phyloP scores from a whole-genome alignment of 2,113 vertebrate genomes.

The Cephalopterus ornatus region DNA sequence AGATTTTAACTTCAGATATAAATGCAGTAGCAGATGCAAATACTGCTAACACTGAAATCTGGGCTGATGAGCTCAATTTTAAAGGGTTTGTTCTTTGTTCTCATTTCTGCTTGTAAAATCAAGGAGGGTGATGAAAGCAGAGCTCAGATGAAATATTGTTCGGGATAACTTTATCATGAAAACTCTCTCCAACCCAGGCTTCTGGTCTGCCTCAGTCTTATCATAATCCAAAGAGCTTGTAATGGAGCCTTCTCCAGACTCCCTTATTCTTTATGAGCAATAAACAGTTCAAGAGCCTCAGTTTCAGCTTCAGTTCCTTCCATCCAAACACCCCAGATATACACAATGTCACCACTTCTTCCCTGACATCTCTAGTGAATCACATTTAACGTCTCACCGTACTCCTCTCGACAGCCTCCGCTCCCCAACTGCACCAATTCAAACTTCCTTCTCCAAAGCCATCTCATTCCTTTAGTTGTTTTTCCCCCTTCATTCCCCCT shows the following conservation, averaged over 20 bases:
- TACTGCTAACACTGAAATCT: background rate
- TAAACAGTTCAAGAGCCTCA: background rate
- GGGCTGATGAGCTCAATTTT: background rate
- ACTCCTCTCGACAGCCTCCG: background rate
- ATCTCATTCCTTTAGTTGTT: background rate
- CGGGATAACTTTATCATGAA: background rate
- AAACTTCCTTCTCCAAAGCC: background rate
- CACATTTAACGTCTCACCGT: background rate
- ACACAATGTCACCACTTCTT: background rate
- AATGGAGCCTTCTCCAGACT: background rate
- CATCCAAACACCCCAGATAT: background rate
- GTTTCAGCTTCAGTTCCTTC: background rate
- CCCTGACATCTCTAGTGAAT: background rate
- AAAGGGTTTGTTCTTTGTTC: conserved; percentile 1
- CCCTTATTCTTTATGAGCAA: background rate
- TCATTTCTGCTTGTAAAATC: conserved; percentile 2
- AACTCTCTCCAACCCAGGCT: background rate
- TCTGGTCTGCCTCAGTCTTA: background rate
- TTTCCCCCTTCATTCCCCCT: background rate
- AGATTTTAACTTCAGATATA: conserved; percentile 41
- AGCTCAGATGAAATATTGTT: background rate
- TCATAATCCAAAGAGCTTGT: background rate
- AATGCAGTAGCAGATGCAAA: conserved; percentile 6
- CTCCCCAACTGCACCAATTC: background rate
- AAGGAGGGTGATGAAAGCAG: background rate